Evolutionary conservation across 2,888 invertebrate species (phyloP).

Genomic region (Sphecodes monilicornis): DNA sequence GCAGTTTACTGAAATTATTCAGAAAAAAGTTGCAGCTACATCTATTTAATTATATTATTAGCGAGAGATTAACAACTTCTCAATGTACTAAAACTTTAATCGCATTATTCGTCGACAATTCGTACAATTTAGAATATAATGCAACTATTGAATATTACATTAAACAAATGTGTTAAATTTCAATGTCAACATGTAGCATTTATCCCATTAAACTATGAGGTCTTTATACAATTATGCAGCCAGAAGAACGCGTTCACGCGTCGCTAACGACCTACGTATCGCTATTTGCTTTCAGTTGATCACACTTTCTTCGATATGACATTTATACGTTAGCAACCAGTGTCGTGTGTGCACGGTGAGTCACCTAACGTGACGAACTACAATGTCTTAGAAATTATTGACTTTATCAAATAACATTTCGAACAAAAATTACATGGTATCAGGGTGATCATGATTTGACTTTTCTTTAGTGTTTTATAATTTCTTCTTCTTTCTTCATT

Average conservation of each 20-base stretch:
- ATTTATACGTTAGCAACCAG: conserved; percentile 4
- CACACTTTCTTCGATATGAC: neutral
- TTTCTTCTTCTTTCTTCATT: too few relatives aligned
- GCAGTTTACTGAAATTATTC: too few relatives aligned
- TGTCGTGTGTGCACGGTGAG: neutral
- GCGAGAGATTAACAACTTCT: neutral
- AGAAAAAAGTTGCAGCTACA: neutral
- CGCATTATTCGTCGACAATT: neutral
- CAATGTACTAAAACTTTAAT: neutral
- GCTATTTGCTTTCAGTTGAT: neutral
- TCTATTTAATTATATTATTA: neutral
- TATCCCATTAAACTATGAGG: neutral
- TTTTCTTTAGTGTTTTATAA: too few relatives aligned
- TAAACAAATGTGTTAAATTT: neutral
- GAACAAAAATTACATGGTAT: neutral
- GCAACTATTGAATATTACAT: neutral
- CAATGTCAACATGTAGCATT: neutral
- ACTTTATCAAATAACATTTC: neutral
- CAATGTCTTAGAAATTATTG: neutral
- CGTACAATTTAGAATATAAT: neutral
- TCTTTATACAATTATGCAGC: neutral
- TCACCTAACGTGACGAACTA: neutral
- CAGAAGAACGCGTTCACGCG: neutral
- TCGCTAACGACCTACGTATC: too few relatives aligned
- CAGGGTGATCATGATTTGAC: neutral